These are phyloP conservation scores for Apostichopus japonicus DNA, from an alignment of 35 echinoderm and acorn worm genomes.

Conservation along the genomic window DNA sequence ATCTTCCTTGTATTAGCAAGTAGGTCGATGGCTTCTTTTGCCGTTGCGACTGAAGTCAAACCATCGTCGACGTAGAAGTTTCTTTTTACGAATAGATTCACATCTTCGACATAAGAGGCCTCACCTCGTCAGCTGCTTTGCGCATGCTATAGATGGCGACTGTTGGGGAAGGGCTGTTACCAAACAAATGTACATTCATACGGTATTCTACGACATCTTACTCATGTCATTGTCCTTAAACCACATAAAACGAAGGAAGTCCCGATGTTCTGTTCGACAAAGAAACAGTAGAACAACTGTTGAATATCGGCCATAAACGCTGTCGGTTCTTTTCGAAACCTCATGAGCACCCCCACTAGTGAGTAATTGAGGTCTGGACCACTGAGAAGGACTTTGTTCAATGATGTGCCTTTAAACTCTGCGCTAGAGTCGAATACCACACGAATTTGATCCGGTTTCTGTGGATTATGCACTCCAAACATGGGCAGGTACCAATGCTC, in stretches of 20 bases:
- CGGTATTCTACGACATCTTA: conserved; percentile 46
- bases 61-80: conserved; percentile 82
- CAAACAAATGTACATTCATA: conserved; percentile 74
- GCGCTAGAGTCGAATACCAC: conserved; percentile 54
- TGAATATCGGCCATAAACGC: conserved; percentile 32
- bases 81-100: conserved; percentile 18
- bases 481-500: conserved; percentile 52
- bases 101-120: conserved; percentile 7
- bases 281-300: conserved; percentile 65
- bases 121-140: not conserved
- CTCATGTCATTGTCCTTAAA: conserved; percentile 35
- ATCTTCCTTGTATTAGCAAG: not conserved
- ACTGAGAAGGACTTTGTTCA: conserved; percentile 26
- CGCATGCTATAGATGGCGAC: conserved; percentile 25
- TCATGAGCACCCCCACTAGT: conserved; percentile 60
- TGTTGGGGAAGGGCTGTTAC: conserved; percentile 62
- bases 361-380: conserved; percentile 34
- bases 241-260: conserved; percentile 64
- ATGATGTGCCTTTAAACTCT: conserved; percentile 5
- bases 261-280: conserved; percentile 20
- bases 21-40: conserved; percentile 28
- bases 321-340: conserved; percentile 52
- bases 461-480: conserved; percentile 51
- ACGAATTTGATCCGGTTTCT: conserved; percentile 32
- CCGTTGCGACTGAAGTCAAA: not conserved